Evolutionary conservation across 2,797 vertebrate genomes (phyloP).

Genomic region (Liasis olivaceus): DNA sequence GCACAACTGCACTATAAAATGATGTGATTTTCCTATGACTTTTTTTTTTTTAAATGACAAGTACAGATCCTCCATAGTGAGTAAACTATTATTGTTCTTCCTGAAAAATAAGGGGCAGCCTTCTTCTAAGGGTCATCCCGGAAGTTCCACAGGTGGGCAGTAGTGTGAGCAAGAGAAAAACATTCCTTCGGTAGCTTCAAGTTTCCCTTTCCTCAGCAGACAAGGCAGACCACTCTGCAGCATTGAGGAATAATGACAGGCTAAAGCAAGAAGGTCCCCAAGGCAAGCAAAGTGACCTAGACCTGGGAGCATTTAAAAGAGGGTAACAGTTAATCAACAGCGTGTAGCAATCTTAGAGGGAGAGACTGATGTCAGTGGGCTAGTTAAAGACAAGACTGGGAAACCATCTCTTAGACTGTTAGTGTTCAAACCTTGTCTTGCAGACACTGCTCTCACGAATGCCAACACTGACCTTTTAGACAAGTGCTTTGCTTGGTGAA

Average conservation of each 20-base stretch:
- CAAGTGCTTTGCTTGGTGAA: background rate
- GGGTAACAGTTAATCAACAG: background rate
- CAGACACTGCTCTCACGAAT: background rate
- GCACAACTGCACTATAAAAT: constrained; percentile 1
- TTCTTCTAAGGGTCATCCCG: background rate
- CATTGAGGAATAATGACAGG: background rate
- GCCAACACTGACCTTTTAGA: background rate
- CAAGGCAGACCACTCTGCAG: background rate
- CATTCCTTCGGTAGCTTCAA: background rate
- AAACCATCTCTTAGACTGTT: background rate
- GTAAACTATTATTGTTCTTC: background rate
- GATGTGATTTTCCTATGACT: constrained; percentile 18
- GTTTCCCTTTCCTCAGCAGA: background rate
- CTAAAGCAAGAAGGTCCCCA: background rate
- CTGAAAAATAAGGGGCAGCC: background rate
- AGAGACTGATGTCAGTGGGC: background rate
- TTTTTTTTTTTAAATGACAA: constrained; percentile 4
- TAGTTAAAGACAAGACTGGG: background rate
- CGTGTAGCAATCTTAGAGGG: background rate
- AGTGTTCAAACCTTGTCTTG: background rate
- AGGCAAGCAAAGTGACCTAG: background rate
- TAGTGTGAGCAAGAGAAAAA: background rate
- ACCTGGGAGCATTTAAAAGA: background rate
- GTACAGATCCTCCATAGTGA: background rate
- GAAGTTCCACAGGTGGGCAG: background rate